phyloP scores from a whole-genome alignment of 1,140 invertebrate species.

The Stenopsyche tienmushanensis region DNA sequence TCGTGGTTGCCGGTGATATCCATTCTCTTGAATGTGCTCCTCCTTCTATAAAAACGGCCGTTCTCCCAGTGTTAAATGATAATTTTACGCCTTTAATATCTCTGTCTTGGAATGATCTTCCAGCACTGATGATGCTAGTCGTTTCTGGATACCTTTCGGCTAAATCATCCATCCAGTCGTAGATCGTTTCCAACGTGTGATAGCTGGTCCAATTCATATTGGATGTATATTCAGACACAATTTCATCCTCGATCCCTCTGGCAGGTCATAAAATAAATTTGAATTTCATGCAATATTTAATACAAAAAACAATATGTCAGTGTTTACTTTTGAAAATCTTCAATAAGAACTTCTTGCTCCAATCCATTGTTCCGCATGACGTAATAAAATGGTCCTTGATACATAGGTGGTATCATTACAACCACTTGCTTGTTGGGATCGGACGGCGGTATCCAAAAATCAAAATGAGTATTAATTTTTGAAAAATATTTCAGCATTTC shows the following conservation, averaged over 20 bases:
- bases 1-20: conserved; percentile 61
- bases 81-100: conserved; percentile 63
- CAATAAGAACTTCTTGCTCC: conserved; percentile 13
- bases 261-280: conserved; percentile 12
- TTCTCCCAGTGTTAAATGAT: conserved; percentile 44
- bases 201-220: conserved; percentile 43
- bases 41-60: conserved; percentile 45
- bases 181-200: conserved; percentile 48
- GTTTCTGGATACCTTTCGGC: conserved; percentile 51
- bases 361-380: not conserved
- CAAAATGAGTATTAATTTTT: not conserved
- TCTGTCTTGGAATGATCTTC: conserved; percentile 59
- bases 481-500: not conserved
- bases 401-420: not conserved
- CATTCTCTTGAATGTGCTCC: conserved; percentile 68
- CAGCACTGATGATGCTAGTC: conserved; percentile 53
- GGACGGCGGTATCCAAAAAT: not conserved
- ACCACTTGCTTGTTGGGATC: not conserved
- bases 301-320: too few relatives aligned
- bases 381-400: not conserved
- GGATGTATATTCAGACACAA: too few relatives aligned
- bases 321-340: conserved; percentile 34
- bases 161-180: conserved; percentile 52
- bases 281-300: conserved; percentile 8
- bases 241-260: too few relatives aligned